These are phyloP conservation scores for Apogon talboti DNA, from an alignment of 2,797 vertebrate species.

Conservation along the genomic window DNA sequence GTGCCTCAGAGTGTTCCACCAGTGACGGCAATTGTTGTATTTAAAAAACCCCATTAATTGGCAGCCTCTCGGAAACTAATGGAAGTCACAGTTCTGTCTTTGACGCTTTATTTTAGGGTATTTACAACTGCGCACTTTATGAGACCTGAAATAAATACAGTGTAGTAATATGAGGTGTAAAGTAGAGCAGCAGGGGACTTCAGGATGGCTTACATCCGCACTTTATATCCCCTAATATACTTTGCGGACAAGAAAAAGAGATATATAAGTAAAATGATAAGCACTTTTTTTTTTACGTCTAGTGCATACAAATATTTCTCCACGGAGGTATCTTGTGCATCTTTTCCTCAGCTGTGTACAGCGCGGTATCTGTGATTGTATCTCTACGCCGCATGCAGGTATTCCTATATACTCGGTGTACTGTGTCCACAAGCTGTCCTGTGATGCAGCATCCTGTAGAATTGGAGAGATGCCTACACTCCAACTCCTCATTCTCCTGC, in stretches of 20 bases:
- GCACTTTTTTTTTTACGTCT: conserved; percentile 17
- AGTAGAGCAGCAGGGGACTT: not conserved
- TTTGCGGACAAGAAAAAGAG: conserved; percentile 7
- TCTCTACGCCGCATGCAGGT: conserved; percentile 34
- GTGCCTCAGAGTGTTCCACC: conserved; percentile 53
- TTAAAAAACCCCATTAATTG: conserved; percentile 60
- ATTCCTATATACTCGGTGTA: conserved; percentile 20
- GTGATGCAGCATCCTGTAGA: conserved; percentile 41
- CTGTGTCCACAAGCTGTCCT: conserved; percentile 28
- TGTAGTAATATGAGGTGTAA: conserved; percentile 1
- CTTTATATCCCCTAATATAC: not conserved
- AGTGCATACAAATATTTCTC: conserved; percentile 10
- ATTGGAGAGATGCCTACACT: conserved; percentile 40
- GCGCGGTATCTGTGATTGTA: conserved; percentile 55
- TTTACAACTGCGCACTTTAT: conserved; percentile 11
- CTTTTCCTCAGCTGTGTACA: conserved; percentile 35
- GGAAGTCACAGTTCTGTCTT: conserved; percentile 16
- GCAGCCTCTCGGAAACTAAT: conserved; percentile 58
- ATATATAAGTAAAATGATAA: conserved; percentile 16
- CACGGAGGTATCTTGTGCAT: conserved; percentile 30
- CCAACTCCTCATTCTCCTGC: conserved; percentile 54
- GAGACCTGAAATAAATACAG: conserved; percentile 10
- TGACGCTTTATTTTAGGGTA: not conserved
- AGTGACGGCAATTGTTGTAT: conserved; percentile 37
- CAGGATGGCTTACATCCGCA: not conserved